Percentiles rank a stretch among this genome's conserved stretches.
phyloP scores from a whole-genome alignment of 35 echinoderm and acorn worm genomes.

The Heliocidaris tuberculata region DNA sequence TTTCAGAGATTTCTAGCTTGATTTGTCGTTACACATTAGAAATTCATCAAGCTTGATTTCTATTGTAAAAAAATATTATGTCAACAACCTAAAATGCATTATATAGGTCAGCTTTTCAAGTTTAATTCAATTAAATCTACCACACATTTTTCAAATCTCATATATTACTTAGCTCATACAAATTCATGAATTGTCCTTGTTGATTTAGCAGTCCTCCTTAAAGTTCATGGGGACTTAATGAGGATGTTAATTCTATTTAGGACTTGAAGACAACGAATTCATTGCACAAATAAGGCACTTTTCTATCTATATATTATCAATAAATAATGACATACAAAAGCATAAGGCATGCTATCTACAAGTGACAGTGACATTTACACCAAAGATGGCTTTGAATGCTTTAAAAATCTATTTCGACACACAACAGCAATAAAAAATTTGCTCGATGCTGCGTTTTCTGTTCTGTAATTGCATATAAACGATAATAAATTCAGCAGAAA shows the following conservation, averaged over 20 bases:
- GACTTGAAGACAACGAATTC: not conserved
- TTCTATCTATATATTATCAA: not conserved
- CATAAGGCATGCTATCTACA: not conserved
- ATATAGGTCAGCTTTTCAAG: not conserved
- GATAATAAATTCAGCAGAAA: too few relatives aligned
- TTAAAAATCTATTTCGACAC: not conserved
- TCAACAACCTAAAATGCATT: not conserved
- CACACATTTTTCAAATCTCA: not conserved
- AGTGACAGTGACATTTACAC: not conserved
- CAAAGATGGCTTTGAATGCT: not conserved
- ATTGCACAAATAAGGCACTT: not conserved
- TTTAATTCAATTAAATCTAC: not conserved
- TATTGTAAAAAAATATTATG: not conserved
- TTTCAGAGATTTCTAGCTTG: not conserved
- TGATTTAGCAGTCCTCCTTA: not conserved
- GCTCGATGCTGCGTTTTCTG: too few relatives aligned
- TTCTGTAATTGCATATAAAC: too few relatives aligned
- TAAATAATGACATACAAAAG: not conserved
- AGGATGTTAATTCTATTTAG: not conserved
- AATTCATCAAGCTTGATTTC: not conserved
- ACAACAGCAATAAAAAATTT: not conserved
- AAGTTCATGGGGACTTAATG: not conserved
- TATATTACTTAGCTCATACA: not conserved
- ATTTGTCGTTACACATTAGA: not conserved
- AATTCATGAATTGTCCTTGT: not conserved